Evolutionary conservation across 1,140 invertebrate species (phyloP), one percentile per base, ranked within the genome.

Genomic region (Hyposmocoma kahamanoa): DNA sequence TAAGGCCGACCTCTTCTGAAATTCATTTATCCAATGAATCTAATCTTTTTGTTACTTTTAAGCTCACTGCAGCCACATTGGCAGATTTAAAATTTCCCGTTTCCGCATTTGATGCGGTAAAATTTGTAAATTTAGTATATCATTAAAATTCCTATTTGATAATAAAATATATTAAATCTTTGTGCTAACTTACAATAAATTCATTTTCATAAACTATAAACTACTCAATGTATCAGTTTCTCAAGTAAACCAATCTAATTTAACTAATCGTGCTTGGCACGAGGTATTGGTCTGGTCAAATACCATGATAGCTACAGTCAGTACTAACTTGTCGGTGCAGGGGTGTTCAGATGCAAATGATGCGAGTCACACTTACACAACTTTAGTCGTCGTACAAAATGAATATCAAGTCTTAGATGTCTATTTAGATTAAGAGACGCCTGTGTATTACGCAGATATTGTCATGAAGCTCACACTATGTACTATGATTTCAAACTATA

Each of bases 91-190:
- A 67, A 63, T 58, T 66, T 66, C 32, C 32, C 15, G 15, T 61
- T 47, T 57, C 56, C 71, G 70, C 77, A 84, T 84, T 70, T 70
- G 18, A 81, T 84, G 80, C 67, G 66, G 56, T 62, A 47, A 34
- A 58, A 66, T 74, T n/a, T n/a, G 65, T 84, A 76, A 74, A 72
- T 78, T 80, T 81, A 72, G 64, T 77, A 71, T 78, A 80, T 76
- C 67, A 74, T 73, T 79, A 83, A 81, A 81, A 76, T 65, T 77
- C 70, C 80, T 81, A 81, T 73, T 63, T 72, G 68, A 80, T 84
- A 84, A 82, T 85, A 85, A 85, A 85, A 85, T 85, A 85, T 83
- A 85, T 83, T 83, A 83, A 83, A 82, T 84, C 78, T 85, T 85
- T 85, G 82, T 85, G 82, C 82, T 85, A 83, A 75, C 78, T 83